Evolutionary conservation across 2,113 vertebrate genomes (phyloP).

Genomic region (Poeciliopsis turrubarensis): DNA sequence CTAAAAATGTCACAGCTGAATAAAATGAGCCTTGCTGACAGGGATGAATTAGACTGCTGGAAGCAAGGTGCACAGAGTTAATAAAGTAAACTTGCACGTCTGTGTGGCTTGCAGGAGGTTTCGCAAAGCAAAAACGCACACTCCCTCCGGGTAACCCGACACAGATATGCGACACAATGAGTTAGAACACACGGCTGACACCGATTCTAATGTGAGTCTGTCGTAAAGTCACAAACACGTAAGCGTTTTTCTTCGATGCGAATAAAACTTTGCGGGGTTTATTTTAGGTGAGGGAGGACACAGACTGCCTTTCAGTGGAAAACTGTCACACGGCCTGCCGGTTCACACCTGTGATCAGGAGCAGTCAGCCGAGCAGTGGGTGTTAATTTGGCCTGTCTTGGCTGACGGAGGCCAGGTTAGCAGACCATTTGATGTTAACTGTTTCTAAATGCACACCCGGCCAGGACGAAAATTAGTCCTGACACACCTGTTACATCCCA

Average conservation of each 20-base stretch:
- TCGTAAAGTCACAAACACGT: not conserved
- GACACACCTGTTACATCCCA: conserved; percentile 22
- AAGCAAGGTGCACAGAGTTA: conserved; percentile 43
- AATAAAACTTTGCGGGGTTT: conserved; percentile 18
- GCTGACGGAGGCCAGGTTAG: conserved; percentile 30
- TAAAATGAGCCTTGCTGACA: conserved; percentile 61
- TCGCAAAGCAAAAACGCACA: conserved; percentile 30
- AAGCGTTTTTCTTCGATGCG: not conserved
- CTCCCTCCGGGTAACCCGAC: not conserved
- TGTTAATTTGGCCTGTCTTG: conserved; percentile 58
- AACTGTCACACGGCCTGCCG: conserved; percentile 26
- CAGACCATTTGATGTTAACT: conserved; percentile 46
- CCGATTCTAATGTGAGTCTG: too few species aligned
- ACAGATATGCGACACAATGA: not conserved
- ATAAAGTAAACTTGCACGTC: conserved; percentile 55
- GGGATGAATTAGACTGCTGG: conserved; percentile 63
- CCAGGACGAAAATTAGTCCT: conserved; percentile 20
- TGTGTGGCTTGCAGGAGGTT: not conserved
- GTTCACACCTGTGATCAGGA: conserved; percentile 52
- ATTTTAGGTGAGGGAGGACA: conserved; percentile 6
- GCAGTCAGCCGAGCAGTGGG: conserved; percentile 32
- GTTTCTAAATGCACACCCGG: conserved; percentile 27
- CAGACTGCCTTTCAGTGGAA: conserved; percentile 5
- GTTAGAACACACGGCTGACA: not conserved
- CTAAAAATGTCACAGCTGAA: conserved; percentile 72